phyloP scores from a whole-genome alignment of 2,113 vertebrate species.

The Scomber scombrus region DNA sequence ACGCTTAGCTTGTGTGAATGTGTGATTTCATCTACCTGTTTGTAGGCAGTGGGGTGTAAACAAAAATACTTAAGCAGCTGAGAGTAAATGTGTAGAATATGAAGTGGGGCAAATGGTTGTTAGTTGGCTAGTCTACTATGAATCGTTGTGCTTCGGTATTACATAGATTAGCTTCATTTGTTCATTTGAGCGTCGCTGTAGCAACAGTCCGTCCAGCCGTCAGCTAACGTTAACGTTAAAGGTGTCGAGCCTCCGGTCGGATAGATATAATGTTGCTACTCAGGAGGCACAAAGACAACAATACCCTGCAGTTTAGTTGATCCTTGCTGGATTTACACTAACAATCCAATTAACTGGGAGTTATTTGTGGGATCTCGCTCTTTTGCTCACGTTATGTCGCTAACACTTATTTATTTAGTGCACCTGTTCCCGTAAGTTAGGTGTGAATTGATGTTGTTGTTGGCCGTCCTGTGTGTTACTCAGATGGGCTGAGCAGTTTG shows the following conservation, averaged over 20 bases:
- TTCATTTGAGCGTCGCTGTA: background rate
- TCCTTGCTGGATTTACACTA: conserved; percentile 23
- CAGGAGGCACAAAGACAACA: conserved; percentile 3
- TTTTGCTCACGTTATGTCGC: conserved; percentile 14
- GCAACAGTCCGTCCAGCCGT: background rate
- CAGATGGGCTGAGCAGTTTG: background rate
- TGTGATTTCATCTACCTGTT: conserved; percentile 70
- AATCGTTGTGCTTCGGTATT: background rate
- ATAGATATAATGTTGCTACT: conserved; percentile 11
- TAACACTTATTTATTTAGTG: background rate
- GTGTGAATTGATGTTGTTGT: background rate
- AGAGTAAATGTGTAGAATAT: background rate
- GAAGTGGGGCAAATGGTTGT: background rate
- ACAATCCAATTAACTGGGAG: conserved; percentile 68
- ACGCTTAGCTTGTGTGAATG: background rate
- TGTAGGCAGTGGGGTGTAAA: conserved; percentile 39
- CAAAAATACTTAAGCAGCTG: background rate
- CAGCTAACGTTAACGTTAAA: background rate
- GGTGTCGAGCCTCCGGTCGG: no score
- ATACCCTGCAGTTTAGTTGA: conserved; percentile 1
- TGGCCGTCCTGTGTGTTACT: background rate
- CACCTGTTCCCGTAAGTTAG: conserved; percentile 4
- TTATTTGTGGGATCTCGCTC: conserved; percentile 45
- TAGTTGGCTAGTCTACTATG: background rate
- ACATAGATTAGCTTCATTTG: background rate